phyloP scores from a whole-genome alignment of 2,797 vertebrate genomes.

The Pristis pectinata region DNA sequence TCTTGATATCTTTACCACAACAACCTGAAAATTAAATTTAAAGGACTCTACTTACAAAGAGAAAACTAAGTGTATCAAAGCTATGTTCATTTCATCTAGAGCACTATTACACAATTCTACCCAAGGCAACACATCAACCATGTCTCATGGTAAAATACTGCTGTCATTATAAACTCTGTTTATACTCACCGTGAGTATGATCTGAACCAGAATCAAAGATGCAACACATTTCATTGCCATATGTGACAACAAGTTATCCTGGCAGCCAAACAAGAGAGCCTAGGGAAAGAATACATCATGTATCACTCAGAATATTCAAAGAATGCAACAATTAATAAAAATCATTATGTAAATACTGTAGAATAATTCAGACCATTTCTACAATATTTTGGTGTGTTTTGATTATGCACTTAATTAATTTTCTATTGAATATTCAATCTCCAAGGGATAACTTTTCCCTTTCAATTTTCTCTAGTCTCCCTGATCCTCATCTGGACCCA shows the following conservation, averaged over 20 bases:
- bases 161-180: not conserved
- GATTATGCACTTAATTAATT: not conserved
- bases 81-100: not conserved
- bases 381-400: not conserved
- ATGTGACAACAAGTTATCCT: slow-evolving; percentile 68
- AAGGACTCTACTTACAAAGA: not conserved
- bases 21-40: not conserved
- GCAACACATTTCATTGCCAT: slow-evolving; percentile 68
- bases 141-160: not conserved
- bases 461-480: not conserved
- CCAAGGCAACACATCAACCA: not conserved
- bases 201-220: slow-evolving; percentile 58
- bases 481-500: not conserved
- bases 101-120: not conserved
- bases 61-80: not conserved
- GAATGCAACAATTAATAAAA: not conserved
- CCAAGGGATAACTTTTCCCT: not conserved
- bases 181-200: slow-evolving; percentile 59
- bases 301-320: not conserved
- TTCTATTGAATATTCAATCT: not conserved
- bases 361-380: not conserved
- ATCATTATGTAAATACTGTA: not conserved
- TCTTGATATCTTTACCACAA: not conserved
- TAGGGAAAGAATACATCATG: slow-evolving; percentile 46
- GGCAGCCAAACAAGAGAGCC: slow-evolving; percentile 56